Conservation (phyloP, 2,888 invertebrate genomes). For the Halictus ligatus region DNA sequence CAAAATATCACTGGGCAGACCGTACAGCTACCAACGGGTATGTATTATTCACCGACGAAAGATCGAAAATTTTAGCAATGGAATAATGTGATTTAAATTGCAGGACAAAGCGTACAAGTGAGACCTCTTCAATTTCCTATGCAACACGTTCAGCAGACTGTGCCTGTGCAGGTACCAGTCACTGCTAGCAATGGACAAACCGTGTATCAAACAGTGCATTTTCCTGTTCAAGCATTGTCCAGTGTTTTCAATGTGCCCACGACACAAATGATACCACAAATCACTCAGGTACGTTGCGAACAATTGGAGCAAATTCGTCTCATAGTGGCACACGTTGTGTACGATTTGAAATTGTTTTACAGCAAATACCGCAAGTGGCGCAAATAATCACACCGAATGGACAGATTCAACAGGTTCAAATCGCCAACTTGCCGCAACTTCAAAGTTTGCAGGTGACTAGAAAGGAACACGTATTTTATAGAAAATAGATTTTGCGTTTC, state of each 20-base stretch:
- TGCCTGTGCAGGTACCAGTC: constrained; percentile 96
- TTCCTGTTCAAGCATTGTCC: constrained; percentile 93
- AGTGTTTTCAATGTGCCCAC: constrained; percentile 87
- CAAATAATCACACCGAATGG: constrained; percentile 95
- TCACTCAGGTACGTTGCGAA: constrained; percentile 87
- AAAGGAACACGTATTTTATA: background rate
- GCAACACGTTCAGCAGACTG: constrained; percentile 89
- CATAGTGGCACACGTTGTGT: background rate
- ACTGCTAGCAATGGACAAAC: constrained; percentile 94
- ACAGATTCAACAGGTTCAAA: constrained; percentile 95
- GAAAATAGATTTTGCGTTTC: background rate
- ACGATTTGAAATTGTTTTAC: constrained; percentile 74
- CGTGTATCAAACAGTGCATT: constrained; percentile 97
- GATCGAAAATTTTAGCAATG: accelerated
- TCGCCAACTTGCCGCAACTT: constrained; percentile 87
- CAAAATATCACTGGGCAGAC: constrained; percentile 89
- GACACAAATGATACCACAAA: constrained; percentile 93
- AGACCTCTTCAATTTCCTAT: constrained; percentile 89
- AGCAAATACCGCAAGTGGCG: constrained; percentile 90
- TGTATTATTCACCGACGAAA: background rate
- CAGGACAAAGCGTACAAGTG: constrained; percentile 90
- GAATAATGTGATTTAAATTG: background rate
- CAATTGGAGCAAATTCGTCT: background rate
- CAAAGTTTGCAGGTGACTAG: constrained; percentile 81
- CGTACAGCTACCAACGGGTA: constrained; percentile 89